Conservation (phyloP, 2,888 invertebrate species). For the Sarcophaga carnaria region DNA sequence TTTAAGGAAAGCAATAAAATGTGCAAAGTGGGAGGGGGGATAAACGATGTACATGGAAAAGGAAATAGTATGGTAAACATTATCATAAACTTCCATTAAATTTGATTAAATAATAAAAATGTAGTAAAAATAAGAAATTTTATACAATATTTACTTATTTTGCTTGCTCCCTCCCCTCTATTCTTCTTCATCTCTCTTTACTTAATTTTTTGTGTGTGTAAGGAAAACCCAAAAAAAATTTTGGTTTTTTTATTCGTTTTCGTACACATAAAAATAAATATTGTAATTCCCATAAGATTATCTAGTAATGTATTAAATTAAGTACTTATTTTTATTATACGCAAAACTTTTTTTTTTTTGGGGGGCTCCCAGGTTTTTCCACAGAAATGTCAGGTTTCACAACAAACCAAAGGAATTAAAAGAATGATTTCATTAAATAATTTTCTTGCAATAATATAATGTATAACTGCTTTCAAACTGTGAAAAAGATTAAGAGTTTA, state of each 20-base stretch:
- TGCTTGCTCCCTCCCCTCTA: neutral
- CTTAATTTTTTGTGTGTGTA: neutral
- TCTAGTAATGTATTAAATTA: slow-evolving; percentile 67
- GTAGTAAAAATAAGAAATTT: slow-evolving; percentile 31
- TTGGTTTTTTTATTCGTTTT: no score
- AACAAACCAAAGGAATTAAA: neutral
- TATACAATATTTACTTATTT: neutral
- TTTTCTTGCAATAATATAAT: neutral
- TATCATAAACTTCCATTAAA: slow-evolving; percentile 76
- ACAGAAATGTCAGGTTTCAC: neutral
- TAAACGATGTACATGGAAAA: neutral
- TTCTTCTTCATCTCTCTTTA: neutral
- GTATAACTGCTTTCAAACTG: neutral
- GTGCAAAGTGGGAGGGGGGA: neutral
- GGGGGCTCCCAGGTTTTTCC: neutral
- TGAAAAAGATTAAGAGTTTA: no score
- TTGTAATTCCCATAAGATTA: slow-evolving; percentile 72
- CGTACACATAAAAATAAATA: slow-evolving; percentile 72
- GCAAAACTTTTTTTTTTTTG: slow-evolving; percentile 23
- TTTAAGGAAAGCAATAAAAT: neutral
- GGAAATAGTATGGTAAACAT: slow-evolving; percentile 6
- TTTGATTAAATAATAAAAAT: slow-evolving; percentile 76
- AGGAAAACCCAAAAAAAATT: slow-evolving; percentile 22
- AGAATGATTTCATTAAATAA: slow-evolving; percentile 16
- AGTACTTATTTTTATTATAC: slow-evolving; percentile 52